Percentiles rank a stretch among this genome's conserved stretches.
phyloP scores from a whole-genome alignment of 1,140 invertebrate species.

The Zaprionus ornatus region DNA sequence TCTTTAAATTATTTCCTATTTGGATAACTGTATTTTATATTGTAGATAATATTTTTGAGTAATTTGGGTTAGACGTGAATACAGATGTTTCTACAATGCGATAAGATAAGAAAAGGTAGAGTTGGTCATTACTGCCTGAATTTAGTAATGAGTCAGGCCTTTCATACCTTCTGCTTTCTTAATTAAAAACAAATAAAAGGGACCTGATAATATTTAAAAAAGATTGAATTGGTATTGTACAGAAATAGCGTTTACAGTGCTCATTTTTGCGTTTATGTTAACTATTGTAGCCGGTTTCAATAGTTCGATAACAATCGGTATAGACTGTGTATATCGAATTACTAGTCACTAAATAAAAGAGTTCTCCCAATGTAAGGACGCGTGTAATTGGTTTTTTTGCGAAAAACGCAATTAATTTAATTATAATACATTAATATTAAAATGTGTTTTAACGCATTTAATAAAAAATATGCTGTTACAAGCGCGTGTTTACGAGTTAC shows the following conservation, averaged over 20 bases:
- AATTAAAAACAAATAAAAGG: no score
- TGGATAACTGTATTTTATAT: background rate
- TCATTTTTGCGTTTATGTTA: background rate
- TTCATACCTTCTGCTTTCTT: no score
- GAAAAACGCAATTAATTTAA: conserved; percentile 4
- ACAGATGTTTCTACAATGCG: background rate
- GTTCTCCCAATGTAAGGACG: conserved; percentile 44
- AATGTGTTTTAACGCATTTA: background rate
- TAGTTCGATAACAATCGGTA: background rate
- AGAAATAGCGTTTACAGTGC: background rate
- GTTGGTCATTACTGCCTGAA: no score
- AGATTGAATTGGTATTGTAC: no score
- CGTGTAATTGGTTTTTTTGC: conserved; percentile 17
- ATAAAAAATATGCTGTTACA: background rate
- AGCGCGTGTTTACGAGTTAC: background rate
- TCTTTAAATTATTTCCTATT: background rate
- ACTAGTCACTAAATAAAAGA: conserved; percentile 27
- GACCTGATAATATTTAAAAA: no score
- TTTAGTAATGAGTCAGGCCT: no score
- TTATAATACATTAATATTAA: background rate
- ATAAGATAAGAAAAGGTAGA: background rate
- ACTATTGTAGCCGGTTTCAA: background rate
- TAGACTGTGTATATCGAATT: background rate
- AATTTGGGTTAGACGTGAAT: background rate
- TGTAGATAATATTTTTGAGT: background rate